phyloP scores from a whole-genome alignment of 2,113 vertebrate species.

The Neolamprologus brichardi region DNA sequence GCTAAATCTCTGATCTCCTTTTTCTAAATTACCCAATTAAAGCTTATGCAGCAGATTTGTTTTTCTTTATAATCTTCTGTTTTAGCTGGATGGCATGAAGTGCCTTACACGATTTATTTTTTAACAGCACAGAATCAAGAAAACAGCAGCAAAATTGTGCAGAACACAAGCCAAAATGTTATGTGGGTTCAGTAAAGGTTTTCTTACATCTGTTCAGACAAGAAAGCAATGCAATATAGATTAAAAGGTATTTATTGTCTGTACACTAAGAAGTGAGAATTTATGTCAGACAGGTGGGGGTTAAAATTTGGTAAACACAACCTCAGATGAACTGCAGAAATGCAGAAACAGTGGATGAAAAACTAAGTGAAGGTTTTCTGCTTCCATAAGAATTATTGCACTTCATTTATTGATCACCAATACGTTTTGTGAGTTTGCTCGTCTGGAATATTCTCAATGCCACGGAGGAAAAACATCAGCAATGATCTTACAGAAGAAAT shows the following conservation, averaged over 20 bases:
- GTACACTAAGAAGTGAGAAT: background rate
- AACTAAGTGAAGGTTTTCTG: background rate
- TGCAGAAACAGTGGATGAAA: background rate
- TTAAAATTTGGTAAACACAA: background rate
- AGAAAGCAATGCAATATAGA: background rate
- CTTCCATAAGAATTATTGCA: background rate
- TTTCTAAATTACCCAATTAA: conserved; percentile 67
- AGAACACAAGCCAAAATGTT: background rate
- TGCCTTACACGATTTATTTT: background rate
- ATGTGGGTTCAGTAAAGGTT: background rate
- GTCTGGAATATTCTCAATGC: background rate
- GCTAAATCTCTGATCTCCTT: conserved; percentile 55
- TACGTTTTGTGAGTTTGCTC: background rate
- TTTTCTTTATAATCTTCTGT: conserved; percentile 27
- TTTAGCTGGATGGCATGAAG: background rate
- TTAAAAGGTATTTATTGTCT: background rate
- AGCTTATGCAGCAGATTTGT: conserved; percentile 52
- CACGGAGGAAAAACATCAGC: background rate
- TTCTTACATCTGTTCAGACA: background rate
- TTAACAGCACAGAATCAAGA: background rate
- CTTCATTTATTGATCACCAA: background rate
- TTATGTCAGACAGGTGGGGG: background rate
- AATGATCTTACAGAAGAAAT: background rate
- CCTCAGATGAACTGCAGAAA: background rate
- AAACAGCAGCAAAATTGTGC: background rate